Evolutionary conservation across 2,797 vertebrate species (phyloP), one percentile per base, ranked within the genome.

Genomic region (Orientallactaga sibirica): DNA sequence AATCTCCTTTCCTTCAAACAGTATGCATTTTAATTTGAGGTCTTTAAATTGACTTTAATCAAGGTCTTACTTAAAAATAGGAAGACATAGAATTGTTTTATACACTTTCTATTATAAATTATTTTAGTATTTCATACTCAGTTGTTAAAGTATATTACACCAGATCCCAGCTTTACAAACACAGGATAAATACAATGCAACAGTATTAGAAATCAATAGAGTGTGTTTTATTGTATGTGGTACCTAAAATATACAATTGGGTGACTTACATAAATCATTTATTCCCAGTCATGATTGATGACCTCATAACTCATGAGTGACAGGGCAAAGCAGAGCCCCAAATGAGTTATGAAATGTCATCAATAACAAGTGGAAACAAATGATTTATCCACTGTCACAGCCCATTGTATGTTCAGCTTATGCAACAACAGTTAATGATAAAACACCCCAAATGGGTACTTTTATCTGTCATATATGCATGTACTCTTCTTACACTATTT

Each of bases 271-370:
- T 96, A 96, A 98, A 97, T 95, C 92, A 97, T 96, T 97, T 94
- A 93, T 93, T 97, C 91, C 62, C 80, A 95, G 92, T 68, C 86
- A 94, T 93, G 94, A 94, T 95, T 97, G 94, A 96, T 96, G 93
- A 97, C 96, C 90, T 96, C 96, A 96, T 96, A 96, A 97, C 96
- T 96, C 93, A 96, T 0, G 29, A 97, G 92, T 97, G 97, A 97
- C 43, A 33, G 75, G 91, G 94, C 86, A 97, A 96, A 97, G 96
- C 78, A 97, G 68, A 96, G 75, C 81, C 79, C 95, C 78, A 94
- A 97, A 97, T 64, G 85, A 96, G 96, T 97, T 96, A 96, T 97
- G 95, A 96, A 97, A 97, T 95, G 96, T 95, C 95, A 96, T 97
- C 95, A 97, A 94, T 94, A 95, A 93, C 90, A 93, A 87, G 94